phyloP scores from a whole-genome alignment of 2,797 vertebrate species.

The Pangasius krempfi region DNA sequence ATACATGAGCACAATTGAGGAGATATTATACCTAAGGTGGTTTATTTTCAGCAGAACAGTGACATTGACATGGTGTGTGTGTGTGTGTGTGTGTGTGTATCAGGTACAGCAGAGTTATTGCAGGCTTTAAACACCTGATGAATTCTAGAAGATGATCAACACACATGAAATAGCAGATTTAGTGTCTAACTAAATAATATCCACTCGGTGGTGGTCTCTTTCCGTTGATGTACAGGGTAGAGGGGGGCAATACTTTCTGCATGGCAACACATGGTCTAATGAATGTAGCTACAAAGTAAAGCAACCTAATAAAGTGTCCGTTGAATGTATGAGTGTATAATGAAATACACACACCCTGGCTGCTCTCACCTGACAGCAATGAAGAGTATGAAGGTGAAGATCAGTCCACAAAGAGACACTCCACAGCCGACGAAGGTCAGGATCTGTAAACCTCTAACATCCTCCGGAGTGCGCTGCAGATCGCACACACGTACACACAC shows the following conservation, averaged over 20 bases:
- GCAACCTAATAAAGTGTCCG: not conserved
- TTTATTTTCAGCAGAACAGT: not conserved
- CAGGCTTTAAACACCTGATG: not conserved
- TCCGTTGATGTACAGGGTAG: not conserved
- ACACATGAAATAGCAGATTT: not conserved
- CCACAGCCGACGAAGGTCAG: slow-evolving; percentile 89
- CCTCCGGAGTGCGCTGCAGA: slow-evolving; percentile 77
- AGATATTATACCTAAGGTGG: not conserved
- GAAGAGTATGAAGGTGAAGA: slow-evolving; percentile 88
- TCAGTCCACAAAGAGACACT: slow-evolving; percentile 87
- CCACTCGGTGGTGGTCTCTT: not conserved
- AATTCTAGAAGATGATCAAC: not conserved
- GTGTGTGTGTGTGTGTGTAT: not conserved
- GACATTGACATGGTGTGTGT: not conserved
- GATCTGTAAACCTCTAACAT: slow-evolving; percentile 82
- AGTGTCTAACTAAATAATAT: not conserved
- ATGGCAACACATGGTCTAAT: not conserved
- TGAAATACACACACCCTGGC: not conserved
- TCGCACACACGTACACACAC: not conserved
- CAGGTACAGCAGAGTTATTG: not conserved
- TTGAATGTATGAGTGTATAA: not conserved
- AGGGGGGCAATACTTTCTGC: not conserved
- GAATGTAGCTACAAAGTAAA: not conserved
- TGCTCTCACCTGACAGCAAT: slow-evolving; percentile 83
- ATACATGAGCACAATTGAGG: not conserved